Evolutionary conservation across 2,797 vertebrate genomes (phyloP).

Genomic region (Pseudotriccus pelzelni): DNA sequence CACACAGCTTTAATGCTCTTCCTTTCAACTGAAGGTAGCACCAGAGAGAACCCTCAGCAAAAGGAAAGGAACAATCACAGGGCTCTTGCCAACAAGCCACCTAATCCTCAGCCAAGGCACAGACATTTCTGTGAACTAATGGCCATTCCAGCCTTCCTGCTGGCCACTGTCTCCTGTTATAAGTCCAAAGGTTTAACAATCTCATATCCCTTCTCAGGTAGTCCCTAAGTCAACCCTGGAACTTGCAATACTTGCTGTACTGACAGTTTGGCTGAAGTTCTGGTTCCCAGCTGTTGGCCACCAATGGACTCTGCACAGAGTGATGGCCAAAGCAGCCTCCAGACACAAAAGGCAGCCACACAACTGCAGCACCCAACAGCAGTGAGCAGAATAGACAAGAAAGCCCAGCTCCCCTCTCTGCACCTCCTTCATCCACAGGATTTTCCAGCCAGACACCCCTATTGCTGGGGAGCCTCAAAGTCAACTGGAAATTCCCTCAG

Average conservation of each 20-base stretch:
- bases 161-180: neutral
- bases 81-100: neutral
- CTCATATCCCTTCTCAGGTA: neutral
- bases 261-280: neutral
- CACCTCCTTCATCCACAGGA: neutral
- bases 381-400: neutral
- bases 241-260: neutral
- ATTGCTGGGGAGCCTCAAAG: neutral
- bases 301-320: neutral
- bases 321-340: neutral
- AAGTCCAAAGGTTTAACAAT: neutral
- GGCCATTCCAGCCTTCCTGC: neutral
- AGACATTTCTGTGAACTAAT: neutral
- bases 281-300: neutral
- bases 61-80: neutral
- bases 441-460: neutral
- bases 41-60: neutral
- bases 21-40: neutral
- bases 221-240: neutral
- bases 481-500: neutral
- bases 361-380: neutral
- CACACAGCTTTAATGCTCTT: neutral
- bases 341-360: neutral
- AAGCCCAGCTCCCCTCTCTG: neutral
- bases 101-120: neutral